Evolutionary conservation across 1,140 invertebrate species (phyloP).

Genomic region (Trinorchestia longiramus): DNA sequence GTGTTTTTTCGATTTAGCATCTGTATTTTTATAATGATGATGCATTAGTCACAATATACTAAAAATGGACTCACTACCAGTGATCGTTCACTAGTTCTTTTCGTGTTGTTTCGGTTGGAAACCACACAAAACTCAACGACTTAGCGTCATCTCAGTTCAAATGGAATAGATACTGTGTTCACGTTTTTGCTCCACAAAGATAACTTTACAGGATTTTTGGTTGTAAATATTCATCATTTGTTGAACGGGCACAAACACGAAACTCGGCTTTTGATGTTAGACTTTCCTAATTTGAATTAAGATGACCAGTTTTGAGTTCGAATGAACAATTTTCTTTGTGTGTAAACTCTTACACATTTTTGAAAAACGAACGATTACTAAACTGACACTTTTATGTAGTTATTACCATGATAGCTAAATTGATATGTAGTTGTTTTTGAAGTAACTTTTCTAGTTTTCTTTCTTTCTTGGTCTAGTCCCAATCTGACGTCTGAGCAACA

Average conservation of each 20-base stretch:
- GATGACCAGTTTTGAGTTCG: neutral
- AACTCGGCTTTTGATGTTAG: neutral
- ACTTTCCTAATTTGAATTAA: neutral
- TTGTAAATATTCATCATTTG: neutral
- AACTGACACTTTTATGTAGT: too few species aligned
- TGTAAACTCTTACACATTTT: neutral
- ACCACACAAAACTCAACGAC: neutral
- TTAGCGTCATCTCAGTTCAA: neutral
- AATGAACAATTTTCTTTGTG: neutral
- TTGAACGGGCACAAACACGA: neutral
- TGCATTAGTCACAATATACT: neutral
- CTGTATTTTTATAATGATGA: neutral
- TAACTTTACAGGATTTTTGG: neutral
- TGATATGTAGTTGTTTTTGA: neutral
- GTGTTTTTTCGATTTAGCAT: neutral
- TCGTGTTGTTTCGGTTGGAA: neutral
- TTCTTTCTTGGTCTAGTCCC: neutral
- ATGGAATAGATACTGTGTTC: neutral
- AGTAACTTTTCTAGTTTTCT: neutral
- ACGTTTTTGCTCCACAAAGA: neutral
- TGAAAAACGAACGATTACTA: neutral
- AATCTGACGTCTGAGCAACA: neutral
- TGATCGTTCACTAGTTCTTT: neutral
- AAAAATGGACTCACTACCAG: neutral
- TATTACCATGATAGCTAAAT: too few species aligned